phyloP scores from a whole-genome alignment of 2,888 invertebrate genomes.

The Choristoneura rosaceana region DNA sequence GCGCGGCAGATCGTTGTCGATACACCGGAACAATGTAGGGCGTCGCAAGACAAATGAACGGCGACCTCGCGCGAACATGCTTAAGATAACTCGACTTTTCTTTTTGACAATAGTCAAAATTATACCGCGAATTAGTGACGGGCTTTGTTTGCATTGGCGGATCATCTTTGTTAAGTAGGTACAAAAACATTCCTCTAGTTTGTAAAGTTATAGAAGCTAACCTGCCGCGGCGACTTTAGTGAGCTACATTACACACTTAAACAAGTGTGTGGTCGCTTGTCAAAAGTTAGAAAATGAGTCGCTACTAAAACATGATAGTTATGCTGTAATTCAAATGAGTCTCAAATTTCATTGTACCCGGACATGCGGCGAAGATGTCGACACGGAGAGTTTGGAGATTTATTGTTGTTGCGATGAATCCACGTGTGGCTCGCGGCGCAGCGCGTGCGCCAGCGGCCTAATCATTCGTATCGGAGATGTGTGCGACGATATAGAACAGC shows the following conservation, averaged over 20 bases:
- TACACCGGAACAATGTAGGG: constrained; percentile 48
- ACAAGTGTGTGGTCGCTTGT: constrained; percentile 66
- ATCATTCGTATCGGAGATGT: constrained; percentile 73
- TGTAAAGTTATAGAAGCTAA: constrained; percentile 5
- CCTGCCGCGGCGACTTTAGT: background rate
- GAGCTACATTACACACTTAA: constrained; percentile 15
- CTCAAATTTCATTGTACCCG: constrained; percentile 72
- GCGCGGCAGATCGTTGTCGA: constrained; percentile 42
- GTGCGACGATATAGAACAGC: constrained; percentile 69
- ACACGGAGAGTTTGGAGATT: constrained; percentile 66
- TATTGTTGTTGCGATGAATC: constrained; percentile 69
- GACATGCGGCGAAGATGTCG: constrained; percentile 65
- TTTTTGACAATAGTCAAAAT: constrained; percentile 17
- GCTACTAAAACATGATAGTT: constrained; percentile 68
- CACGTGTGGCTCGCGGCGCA: constrained; percentile 68
- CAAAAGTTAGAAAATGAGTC: constrained; percentile 56
- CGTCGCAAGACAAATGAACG: constrained; percentile 44
- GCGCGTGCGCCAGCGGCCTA: constrained; percentile 67
- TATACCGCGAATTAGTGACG: constrained; percentile 28
- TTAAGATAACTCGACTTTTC: constrained; percentile 18
- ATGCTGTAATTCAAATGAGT: constrained; percentile 70
- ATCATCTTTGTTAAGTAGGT: constrained; percentile 13
- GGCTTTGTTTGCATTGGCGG: constrained; percentile 17
- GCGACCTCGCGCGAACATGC: constrained; percentile 18
- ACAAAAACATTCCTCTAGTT: constrained; percentile 1